Percentiles rank a stretch among this genome's conserved stretches.
These are phyloP conservation scores for Emesis furor DNA, from an alignment of 2,888 invertebrate species.

Conservation along the genomic window DNA sequence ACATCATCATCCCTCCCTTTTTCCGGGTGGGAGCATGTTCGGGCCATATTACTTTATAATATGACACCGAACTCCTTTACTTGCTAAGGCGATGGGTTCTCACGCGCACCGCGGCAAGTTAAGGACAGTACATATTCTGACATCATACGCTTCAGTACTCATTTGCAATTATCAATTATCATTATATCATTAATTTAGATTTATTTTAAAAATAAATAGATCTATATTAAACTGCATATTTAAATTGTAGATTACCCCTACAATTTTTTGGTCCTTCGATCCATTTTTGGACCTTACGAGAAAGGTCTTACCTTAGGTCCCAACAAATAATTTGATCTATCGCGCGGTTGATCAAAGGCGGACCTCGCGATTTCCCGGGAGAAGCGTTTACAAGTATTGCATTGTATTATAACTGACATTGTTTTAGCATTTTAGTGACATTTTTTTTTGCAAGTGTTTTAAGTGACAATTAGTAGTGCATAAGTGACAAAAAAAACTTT, in stretches of 20 bases:
- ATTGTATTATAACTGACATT: too few species aligned
- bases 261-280: slow-evolving; percentile 19
- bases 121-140: too few species aligned
- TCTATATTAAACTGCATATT: too few species aligned
- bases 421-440: neutral
- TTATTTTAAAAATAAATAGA: too few species aligned
- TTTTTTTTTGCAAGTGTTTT: neutral
- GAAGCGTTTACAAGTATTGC: neutral
- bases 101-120: too few species aligned
- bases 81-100: too few species aligned
- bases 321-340: neutral
- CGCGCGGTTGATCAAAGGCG: slow-evolving; percentile 1
- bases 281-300: neutral
- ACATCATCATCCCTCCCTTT: neutral
- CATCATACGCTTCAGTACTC: too few species aligned
- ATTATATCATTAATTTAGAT: too few species aligned
- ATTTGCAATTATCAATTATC: too few species aligned
- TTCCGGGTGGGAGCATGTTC: slow-evolving; percentile 9
- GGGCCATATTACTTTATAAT: neutral
- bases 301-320: neutral
- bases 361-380: slow-evolving; percentile 1
- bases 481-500: neutral
- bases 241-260: slow-evolving; percentile 1
- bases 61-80: too few species aligned
- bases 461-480: neutral